Conservation (phyloP, 2,113 vertebrate genomes). For the Alligator mississippiensis region DNA sequence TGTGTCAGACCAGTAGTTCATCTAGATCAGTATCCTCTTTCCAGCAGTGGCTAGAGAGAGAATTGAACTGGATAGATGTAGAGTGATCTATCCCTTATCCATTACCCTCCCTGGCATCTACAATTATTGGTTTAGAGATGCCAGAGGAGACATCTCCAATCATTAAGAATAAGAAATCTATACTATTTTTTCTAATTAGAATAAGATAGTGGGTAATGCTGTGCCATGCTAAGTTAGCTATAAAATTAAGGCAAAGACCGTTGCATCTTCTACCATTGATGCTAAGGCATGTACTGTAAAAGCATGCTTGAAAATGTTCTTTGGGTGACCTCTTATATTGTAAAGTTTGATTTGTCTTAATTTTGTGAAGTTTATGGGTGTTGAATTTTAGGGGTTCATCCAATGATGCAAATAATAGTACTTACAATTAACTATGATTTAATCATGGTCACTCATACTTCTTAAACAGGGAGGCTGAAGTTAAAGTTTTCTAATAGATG, state of each 20-base stretch:
- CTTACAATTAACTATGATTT: constrained; percentile 36
- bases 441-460: constrained; percentile 6
- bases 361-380: not conserved
- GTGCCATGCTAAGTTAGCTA: constrained; percentile 51
- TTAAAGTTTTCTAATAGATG: not conserved
- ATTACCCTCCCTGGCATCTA: too few relatives aligned
- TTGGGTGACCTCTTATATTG: not conserved
- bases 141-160: too few relatives aligned
- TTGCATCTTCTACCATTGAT: constrained; percentile 30
- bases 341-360: constrained; percentile 5
- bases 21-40: too few relatives aligned
- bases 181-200: constrained; percentile 56
- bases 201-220: constrained; percentile 36
- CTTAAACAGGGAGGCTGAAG: not conserved
- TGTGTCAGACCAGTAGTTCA: too few relatives aligned
- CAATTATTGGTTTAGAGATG: too few relatives aligned
- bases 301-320: not conserved
- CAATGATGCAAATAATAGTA: constrained; percentile 14
- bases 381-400: constrained; percentile 5
- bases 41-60: too few relatives aligned
- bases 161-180: not conserved
- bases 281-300: not conserved
- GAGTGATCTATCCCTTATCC: too few relatives aligned
- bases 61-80: too few relatives aligned
- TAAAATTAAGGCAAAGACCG: constrained; percentile 30